phyloP scores from a whole-genome alignment of 2,113 vertebrate genomes.

The Tachysurus fulvidraco region DNA sequence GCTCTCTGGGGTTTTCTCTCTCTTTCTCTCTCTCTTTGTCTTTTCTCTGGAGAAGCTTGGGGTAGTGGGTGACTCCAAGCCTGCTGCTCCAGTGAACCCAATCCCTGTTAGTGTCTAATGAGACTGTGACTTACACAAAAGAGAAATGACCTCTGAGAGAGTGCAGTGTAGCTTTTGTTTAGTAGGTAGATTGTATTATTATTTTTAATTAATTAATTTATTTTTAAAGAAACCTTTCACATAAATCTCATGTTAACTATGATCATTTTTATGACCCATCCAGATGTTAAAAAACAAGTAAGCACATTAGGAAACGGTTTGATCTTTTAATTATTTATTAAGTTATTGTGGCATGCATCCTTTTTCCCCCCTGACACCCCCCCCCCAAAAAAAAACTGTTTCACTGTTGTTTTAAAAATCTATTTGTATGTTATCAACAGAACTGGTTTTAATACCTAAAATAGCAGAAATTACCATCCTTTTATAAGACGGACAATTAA shows the following conservation, averaged over 20 bases:
- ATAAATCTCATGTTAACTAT: neutral
- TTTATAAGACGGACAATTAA: neutral
- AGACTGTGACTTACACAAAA: slow-evolving; percentile 17
- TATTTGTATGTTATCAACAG: neutral
- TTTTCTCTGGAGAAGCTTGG: neutral
- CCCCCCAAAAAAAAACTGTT: too few species aligned
- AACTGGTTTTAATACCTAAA: neutral
- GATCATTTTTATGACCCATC: neutral
- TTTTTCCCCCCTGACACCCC: neutral
- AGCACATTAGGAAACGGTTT: neutral
- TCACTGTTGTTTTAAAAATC: neutral
- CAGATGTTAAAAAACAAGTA: neutral
- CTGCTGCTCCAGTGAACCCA: slow-evolving; percentile 28
- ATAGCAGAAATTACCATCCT: neutral
- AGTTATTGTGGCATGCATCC: neutral
- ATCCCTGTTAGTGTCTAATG: slow-evolving; percentile 24
- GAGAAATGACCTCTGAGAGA: neutral
- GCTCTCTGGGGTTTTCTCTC: neutral
- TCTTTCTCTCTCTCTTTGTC: neutral
- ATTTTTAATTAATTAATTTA: too few species aligned
- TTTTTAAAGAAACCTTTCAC: neutral
- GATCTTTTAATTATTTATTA: neutral
- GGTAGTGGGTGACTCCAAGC: neutral
- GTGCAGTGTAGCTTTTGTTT: slow-evolving; percentile 14
- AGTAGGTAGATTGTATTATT: neutral